Base-by-base conservation (phyloP, 35 echinoderm and acorn worm genomes). In the Lytechinus variegatus region DNA sequence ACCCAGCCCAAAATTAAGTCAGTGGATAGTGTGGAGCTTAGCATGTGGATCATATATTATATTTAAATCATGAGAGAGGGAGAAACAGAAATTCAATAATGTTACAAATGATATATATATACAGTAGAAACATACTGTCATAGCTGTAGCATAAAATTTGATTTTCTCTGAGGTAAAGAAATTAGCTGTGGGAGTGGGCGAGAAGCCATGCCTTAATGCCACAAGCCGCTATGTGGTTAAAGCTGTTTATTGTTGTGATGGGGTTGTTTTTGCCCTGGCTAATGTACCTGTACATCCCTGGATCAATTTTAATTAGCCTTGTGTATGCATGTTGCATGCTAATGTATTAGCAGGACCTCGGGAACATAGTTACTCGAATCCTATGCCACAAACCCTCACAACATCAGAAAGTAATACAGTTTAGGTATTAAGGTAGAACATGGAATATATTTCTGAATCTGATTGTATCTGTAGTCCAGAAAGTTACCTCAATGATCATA, bases 301-400 rank as follows among this genome's bases (percentile, higher is more conserved):
- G 66, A 79, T 79, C 66, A 79, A 79, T 79, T 79, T 24, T 79
- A 79, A 79, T 79, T 79, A 79, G 66, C 66, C 66, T 79, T 24
- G n/a, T 79, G 66, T 79, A 79, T 16, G 66, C 14, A 16, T 79
- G 66, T 79, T 79, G 66, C 19, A 79, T 79, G 4, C 14, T 6
- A 79, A 79, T 79, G 66, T 79, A 79, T 79, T 24, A n/a, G 4
- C 19, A 79, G 16, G 66, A 19, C 66, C 66, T 79, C 21, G 4
- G 5, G 16, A 79, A 79, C 66, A n/a, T 79, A 79, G 16, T 7
- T 79, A 79, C 66, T 79, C 19, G n/a, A 79, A 79, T 79, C 66
- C 66, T 44, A 44, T 44, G 33, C 0, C 33, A 44, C 33, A 44
- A 44, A 44, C 33, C 33, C 33, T 44, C 33, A 44, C 33, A 44